Evolutionary conservation across 35 echinoderm and acorn worm genomes (phyloP).

Genomic region (Ophioderma brevispina): DNA sequence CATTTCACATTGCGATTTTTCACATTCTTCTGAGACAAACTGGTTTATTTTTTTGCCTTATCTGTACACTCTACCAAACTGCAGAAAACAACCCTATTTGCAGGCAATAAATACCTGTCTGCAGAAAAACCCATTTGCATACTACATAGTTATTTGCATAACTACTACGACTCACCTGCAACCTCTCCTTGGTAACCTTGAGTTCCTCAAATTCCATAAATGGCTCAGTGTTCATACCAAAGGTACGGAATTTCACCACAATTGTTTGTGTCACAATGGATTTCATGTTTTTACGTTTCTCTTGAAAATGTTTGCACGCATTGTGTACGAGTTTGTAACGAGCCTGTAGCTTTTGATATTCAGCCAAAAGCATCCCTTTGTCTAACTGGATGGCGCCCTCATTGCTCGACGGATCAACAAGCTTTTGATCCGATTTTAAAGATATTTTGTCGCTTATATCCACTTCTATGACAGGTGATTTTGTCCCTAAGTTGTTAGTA

Average conservation of each 20-base stretch:
- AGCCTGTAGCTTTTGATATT: slow-evolving; percentile 6
- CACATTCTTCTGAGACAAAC: too few species aligned
- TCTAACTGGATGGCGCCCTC: background rate
- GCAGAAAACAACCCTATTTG: background rate
- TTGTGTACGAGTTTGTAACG: slow-evolving; percentile 26
- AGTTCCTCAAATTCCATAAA: slow-evolving; percentile 1
- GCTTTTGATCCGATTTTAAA: too few species aligned
- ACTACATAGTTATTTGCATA: too few species aligned
- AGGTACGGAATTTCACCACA: background rate
- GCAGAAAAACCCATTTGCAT: too few species aligned
- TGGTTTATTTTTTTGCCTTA: too few species aligned
- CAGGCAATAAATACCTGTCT: background rate
- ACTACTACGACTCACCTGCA: background rate
- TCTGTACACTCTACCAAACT: too few species aligned
- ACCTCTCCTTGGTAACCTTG: background rate
- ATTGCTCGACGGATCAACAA: background rate
- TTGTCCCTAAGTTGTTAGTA: background rate
- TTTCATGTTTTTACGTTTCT: slow-evolving; percentile 5
- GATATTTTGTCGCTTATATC: background rate
- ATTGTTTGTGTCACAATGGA: background rate
- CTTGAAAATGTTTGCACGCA: slow-evolving; percentile 1
- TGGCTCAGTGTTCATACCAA: background rate
- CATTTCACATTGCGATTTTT: too few species aligned
- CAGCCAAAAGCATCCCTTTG: background rate
- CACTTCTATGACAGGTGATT: background rate